These are phyloP conservation scores for Capreolus pygargus DNA, from an alignment of 2,113 vertebrate genomes.

Conservation along the genomic window DNA sequence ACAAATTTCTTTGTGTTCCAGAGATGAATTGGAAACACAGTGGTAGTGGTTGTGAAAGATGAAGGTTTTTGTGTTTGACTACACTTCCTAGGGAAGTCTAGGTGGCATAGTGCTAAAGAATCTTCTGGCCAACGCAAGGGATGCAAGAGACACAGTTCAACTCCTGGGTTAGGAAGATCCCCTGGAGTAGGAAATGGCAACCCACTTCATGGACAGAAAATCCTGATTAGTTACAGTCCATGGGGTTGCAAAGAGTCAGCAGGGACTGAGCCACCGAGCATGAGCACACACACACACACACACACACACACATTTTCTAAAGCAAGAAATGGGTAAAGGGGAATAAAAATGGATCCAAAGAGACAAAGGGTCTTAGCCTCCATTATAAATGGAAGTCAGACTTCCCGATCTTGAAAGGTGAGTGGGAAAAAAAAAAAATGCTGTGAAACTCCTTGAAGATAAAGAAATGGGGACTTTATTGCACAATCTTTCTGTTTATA, in stretches of 20 bases:
- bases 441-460: neutral
- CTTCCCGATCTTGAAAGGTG: neutral
- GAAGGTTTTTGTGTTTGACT: neutral
- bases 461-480: neutral
- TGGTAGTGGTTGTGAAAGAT: neutral
- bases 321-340: neutral
- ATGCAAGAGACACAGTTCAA: neutral
- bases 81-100: neutral
- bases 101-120: neutral
- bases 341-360: neutral
- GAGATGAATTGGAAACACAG: neutral
- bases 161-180: neutral
- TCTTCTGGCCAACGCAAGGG: neutral
- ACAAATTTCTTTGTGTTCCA: neutral
- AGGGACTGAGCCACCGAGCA: neutral
- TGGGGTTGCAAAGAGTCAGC: neutral
- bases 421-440: neutral
- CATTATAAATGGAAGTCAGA: neutral
- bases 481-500: neutral
- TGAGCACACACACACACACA: neutral
- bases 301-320: neutral
- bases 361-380: rapidly evolving
- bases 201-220: neutral
- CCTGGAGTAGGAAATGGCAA: neutral
- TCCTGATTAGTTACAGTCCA: neutral